phyloP scores from a whole-genome alignment of 2,888 invertebrate species.

The Seira sanloemensis region DNA sequence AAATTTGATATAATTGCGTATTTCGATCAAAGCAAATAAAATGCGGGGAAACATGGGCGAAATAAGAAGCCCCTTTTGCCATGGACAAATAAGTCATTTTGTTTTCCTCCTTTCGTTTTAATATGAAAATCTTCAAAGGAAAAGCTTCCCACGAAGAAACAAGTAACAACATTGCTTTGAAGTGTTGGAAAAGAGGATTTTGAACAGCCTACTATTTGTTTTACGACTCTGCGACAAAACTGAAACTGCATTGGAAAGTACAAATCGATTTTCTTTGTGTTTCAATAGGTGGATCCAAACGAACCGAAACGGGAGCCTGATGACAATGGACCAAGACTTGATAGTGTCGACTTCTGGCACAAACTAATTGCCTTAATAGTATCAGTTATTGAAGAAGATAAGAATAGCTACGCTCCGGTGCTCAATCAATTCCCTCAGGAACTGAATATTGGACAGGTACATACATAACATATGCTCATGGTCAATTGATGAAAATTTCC shows the following conservation, averaged over 20 bases:
- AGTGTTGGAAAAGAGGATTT: no score
- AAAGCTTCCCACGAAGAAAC: background rate
- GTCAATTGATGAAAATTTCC: no score
- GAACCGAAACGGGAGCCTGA: constrained; percentile 92
- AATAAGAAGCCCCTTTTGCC: background rate
- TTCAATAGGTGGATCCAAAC: constrained; percentile 87
- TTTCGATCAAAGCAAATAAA: background rate
- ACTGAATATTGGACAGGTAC: constrained; percentile 95
- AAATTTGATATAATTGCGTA: background rate
- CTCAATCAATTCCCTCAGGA: constrained; percentile 99
- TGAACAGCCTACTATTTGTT: no score
- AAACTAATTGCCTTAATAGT: constrained; percentile 94
- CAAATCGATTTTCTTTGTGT: background rate
- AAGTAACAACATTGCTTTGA: no score
- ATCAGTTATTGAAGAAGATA: constrained; percentile 99
- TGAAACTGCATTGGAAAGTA: background rate
- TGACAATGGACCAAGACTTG: constrained; percentile 72
- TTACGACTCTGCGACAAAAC: no score
- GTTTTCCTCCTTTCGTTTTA: background rate
- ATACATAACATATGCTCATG: no score
- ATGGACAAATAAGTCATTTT: background rate
- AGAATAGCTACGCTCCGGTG: constrained; percentile 97
- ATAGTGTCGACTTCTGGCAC: constrained; percentile 88
- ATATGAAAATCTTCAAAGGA: background rate
- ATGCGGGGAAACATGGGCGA: background rate